These are phyloP conservation scores for Lutraria rhynchaena DNA, from an alignment of 1,140 invertebrate genomes.

Conservation along the genomic window DNA sequence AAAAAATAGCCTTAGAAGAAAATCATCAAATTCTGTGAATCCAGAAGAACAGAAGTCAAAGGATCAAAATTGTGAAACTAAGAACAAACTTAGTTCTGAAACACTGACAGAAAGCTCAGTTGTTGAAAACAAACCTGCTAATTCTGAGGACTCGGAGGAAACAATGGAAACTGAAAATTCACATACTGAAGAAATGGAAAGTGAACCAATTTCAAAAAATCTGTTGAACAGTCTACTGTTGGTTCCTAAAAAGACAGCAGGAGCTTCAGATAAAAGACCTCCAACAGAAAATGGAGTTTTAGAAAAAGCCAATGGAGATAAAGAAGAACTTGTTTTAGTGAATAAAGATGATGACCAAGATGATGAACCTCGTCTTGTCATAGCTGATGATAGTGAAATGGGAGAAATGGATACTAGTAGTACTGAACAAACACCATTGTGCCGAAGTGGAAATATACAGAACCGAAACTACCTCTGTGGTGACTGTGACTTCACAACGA, in stretches of 20 bases:
- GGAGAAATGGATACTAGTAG: constrained; percentile 50
- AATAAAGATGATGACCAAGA: constrained; percentile 60
- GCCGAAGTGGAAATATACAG: constrained; percentile 73
- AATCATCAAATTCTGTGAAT: constrained; percentile 45
- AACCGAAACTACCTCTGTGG: constrained; percentile 75
- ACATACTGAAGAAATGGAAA: neutral
- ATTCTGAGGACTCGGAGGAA: neutral
- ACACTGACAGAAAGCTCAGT: neutral
- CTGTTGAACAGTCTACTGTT: constrained; percentile 35
- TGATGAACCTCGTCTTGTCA: constrained; percentile 65
- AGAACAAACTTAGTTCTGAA: constrained; percentile 7
- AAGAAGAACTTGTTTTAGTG: constrained; percentile 33
- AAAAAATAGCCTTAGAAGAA: constrained; percentile 55
- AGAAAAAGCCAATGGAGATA: constrained; percentile 50
- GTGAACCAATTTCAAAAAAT: constrained; percentile 37
- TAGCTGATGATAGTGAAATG: constrained; percentile 59
- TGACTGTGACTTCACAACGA: constrained; percentile 71
- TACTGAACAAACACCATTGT: constrained; percentile 7
- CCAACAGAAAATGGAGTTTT: constrained; percentile 50
- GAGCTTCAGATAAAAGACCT: constrained; percentile 21
- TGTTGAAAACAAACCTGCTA: neutral
- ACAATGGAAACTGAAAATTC: neutral
- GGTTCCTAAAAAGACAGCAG: constrained; percentile 23
- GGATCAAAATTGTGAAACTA: constrained; percentile 19
- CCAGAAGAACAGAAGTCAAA: constrained; percentile 26